Base-by-base conservation (phyloP, 2,888 invertebrate species). In the Calameuta filiformis region DNA sequence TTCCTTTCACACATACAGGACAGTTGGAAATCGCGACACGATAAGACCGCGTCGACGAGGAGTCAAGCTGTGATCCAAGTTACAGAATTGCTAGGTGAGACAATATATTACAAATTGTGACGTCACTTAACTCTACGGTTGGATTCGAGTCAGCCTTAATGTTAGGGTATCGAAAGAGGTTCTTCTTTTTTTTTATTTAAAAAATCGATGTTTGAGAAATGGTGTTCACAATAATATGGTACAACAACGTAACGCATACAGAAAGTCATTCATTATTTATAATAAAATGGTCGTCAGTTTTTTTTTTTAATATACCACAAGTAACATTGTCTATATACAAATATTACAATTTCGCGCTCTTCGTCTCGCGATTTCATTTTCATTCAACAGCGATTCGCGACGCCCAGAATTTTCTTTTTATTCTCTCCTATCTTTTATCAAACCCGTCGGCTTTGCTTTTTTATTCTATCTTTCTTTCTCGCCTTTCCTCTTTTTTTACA, bases 141-240 rank as follows among this genome's bases (percentile, higher is more conserved):
- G 40, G 40, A 40, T 40, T 40, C 40, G 40, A 40, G 40, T 40
- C 40, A 40, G 40, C 40, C 40, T 40, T 40, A 40, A 40, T 40
- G 15, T 40, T 40, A 40, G 69, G 79, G 69, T 73, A 75, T 84
- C 82, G 81, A 86, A 81, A 83, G 85, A 85, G 83, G 80, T 81
- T 85, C 82, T 86, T 86, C 84, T 80, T 88, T 80, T 88, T 80
- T 85, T 90, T 89, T 88, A 88, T 89, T 89, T 89, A 86, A 88
- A 89, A 89, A 90, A 89, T 90, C 90, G 90, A 90, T 90, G 89
- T 90, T 84, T 89, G 88, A 90, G 89, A 90, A 90, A 89, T 90
- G 90, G 90, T 90, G 88, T 90, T 90, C 88, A 90, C 89, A 89
- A 88, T 90, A 89, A 89, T 89, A 89, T 89, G 85, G 82, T 90